A percentile compares a stretch with the other conserved stretches of the same genome.
Evolutionary conservation across 2,113 vertebrate genomes (phyloP).

Genomic region (Geococcyx californianus): DNA sequence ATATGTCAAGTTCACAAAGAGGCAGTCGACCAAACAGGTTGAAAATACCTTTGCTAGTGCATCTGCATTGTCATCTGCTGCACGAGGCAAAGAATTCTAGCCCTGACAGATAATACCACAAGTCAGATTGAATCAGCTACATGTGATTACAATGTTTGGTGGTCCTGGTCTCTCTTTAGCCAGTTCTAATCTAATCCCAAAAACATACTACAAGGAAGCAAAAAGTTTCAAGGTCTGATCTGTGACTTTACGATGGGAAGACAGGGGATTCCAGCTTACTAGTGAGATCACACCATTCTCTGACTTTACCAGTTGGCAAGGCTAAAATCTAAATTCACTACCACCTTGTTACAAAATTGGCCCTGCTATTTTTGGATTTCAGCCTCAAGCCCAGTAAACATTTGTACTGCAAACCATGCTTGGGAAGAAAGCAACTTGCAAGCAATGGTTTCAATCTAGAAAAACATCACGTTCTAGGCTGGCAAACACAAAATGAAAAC

Average conservation of each 20-base stretch:
- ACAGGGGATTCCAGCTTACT: background rate
- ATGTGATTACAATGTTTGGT: background rate
- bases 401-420: fast-evolving
- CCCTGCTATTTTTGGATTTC: background rate
- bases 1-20: background rate
- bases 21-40: background rate
- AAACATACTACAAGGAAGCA: background rate
- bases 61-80: background rate
- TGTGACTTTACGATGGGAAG: background rate
- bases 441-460: background rate
- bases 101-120: background rate
- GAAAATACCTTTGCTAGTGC: background rate
- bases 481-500: background rate
- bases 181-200: background rate
- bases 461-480: background rate
- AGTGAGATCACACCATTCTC: background rate
- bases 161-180: background rate
- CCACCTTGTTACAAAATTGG: background rate
- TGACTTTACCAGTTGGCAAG: background rate
- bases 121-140: background rate
- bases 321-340: background rate
- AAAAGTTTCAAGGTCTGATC: slow-evolving; percentile 34
- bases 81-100: background rate
- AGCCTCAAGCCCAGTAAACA: background rate
- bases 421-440: background rate